Conservation (phyloP, 2,888 invertebrate genomes). For the Lampropteryx suffumata region DNA sequence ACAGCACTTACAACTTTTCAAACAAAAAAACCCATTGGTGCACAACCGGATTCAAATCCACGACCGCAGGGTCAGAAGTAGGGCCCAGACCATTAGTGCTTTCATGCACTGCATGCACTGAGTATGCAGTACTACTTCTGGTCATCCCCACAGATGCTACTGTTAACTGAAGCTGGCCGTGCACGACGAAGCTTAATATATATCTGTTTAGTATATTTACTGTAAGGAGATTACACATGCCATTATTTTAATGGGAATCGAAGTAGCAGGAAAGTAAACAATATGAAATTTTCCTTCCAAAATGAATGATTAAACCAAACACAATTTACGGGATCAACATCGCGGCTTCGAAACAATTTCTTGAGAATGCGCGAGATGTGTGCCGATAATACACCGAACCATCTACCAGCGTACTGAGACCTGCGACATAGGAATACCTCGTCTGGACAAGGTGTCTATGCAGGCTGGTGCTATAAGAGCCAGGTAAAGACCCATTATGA, state of each 20-base stretch:
- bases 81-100: no score
- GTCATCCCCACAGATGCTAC: no score
- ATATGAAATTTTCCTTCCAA: constrained; percentile 11
- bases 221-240: no score
- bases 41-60: no score
- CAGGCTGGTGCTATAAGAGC: constrained; percentile 1
- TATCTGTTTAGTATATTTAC: no score
- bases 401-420: constrained; percentile 5
- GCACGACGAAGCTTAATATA: no score
- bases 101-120: no score
- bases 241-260: neutral
- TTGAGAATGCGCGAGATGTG: constrained; percentile 11
- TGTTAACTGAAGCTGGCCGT: no score
- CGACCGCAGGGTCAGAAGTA: no score
- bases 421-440: neutral
- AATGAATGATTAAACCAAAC: constrained; percentile 21
- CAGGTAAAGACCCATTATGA: constrained; percentile 24
- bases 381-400: constrained; percentile 13
- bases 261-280: constrained; percentile 16
- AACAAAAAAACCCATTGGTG: no score
- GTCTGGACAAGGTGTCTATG: neutral
- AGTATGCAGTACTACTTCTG: no score
- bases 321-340: constrained; percentile 26
- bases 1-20: no score
- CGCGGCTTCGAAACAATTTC: constrained; percentile 28